A percentile compares a stretch with the other conserved stretches of the same genome.
These are phyloP conservation scores for Diadegma fenestrale DNA, from an alignment of 2,888 invertebrate genomes.

Conservation along the genomic window DNA sequence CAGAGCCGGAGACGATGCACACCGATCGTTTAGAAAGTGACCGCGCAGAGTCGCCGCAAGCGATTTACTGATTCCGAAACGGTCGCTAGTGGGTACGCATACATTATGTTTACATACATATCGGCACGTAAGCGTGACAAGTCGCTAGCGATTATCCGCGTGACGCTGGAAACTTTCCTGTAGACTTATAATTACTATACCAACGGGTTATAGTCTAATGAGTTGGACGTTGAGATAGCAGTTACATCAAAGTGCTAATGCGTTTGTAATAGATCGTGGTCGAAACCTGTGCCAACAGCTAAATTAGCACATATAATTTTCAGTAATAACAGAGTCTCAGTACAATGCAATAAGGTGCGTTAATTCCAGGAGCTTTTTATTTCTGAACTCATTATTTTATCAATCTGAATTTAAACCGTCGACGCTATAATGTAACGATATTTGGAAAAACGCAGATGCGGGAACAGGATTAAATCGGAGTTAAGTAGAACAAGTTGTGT, in stretches of 20 bases:
- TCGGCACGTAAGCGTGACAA: neutral
- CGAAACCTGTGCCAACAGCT: neutral
- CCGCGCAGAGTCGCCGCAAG: constrained; percentile 20
- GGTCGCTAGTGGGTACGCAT: constrained; percentile 15
- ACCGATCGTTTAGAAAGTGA: constrained; percentile 26
- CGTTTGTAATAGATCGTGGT: neutral
- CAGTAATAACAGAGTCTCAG: neutral
- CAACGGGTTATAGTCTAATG: constrained; percentile 13
- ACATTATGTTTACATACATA: neutral
- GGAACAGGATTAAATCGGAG: neutral
- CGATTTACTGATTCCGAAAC: constrained; percentile 31
- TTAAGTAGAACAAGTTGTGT: neutral
- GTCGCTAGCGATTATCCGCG: constrained; percentile 1
- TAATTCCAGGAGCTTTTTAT: neutral
- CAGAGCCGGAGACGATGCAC: constrained; percentile 3
- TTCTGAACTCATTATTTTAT: no score
- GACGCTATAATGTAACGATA: neutral
- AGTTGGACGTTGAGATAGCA: neutral
- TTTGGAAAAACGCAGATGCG: neutral
- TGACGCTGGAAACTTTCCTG: constrained; percentile 3
- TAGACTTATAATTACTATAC: constrained; percentile 18
- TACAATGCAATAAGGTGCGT: neutral
- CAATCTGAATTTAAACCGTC: neutral
- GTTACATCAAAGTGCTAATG: constrained; percentile 4
- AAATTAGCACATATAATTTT: neutral